Percentiles rank a stretch among this genome's conserved stretches.
These are phyloP conservation scores for Magallana gigas DNA, from an alignment of 1,140 invertebrate species.

Conservation along the genomic window DNA sequence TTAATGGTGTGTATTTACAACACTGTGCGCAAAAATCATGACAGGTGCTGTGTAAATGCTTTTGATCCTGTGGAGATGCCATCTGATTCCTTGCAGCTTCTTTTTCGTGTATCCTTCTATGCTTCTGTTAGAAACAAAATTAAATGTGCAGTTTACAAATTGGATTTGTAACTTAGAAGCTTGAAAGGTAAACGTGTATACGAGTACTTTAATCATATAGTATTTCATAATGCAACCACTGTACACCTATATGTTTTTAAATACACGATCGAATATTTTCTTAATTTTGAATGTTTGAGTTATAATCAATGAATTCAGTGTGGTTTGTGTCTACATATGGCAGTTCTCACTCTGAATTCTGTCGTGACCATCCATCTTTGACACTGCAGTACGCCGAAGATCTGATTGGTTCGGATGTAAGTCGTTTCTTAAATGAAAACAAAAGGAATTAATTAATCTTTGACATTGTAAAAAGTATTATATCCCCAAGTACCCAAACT, in stretches of 20 bases:
- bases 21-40: conserved; percentile 36
- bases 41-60: conserved; percentile 33
- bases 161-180: too few species aligned
- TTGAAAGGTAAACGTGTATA: too few species aligned
- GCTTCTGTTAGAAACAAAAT: background rate
- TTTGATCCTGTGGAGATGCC: background rate
- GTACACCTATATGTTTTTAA: too few species aligned
- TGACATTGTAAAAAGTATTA: background rate
- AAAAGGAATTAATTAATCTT: background rate
- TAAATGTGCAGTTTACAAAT: too few species aligned
- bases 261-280: too few species aligned
- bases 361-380: background rate
- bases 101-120: background rate
- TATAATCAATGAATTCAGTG: too few species aligned
- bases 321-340: too few species aligned
- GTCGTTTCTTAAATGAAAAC: background rate
- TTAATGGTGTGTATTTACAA: background rate
- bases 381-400: background rate
- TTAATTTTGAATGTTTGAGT: too few species aligned
- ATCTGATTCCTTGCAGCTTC: conserved; percentile 3
- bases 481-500: too few species aligned
- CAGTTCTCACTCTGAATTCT: background rate
- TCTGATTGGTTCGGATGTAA: background rate
- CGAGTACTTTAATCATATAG: too few species aligned
- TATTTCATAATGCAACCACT: too few species aligned